Base-by-base conservation (phyloP, 2,797 vertebrate species). In the Manis javanica region DNA sequence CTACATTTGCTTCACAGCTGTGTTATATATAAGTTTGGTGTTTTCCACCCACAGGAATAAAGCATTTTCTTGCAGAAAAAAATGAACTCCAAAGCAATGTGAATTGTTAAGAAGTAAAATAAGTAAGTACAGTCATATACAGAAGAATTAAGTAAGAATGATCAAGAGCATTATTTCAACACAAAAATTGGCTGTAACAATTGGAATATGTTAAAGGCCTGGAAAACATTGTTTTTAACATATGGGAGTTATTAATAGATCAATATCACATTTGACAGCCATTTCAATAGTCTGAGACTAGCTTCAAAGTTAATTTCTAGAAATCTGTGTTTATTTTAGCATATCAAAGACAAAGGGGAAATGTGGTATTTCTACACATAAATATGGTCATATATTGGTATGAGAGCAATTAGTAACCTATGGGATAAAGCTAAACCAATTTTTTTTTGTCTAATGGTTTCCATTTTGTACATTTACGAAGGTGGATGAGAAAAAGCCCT, bases 281-380 rank as follows among this genome's bases (percentile, higher is more conserved):
- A 94, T 96, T 75, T 91, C 98, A 97, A 94, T 95, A 97, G 72
- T 77, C 92, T 84, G 84, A 96, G 91, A 95, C 84, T 55, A n/a
- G 92, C 90, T 98, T 97, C 94, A 5, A 98, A 98, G 95, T 93
- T 78, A 90, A 95, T 83, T 92, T 96, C 90, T 78, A 95, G 97
- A 96, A 97, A 96, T 96, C 61, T 94, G 61, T 98, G 84, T 98
- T 98, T 98, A 97, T 98, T 98, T 98, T 97, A 95, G 88, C 72
- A 90, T 97, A 97, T 96, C 78, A 97, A 98, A 97, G 81, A 75
- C 97, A 96, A 88, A 91, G 71, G 61, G 92, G 94, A 96, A 97
- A 97, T 34, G 19, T 87, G 93, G 94, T 93, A 96, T 95, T 86
- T 97, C 92, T 96, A 85, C n/a, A 90, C 87, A 46, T 87, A 97